Conservation (phyloP, 1,140 invertebrate species). For the Cotesia chilonis region DNA sequence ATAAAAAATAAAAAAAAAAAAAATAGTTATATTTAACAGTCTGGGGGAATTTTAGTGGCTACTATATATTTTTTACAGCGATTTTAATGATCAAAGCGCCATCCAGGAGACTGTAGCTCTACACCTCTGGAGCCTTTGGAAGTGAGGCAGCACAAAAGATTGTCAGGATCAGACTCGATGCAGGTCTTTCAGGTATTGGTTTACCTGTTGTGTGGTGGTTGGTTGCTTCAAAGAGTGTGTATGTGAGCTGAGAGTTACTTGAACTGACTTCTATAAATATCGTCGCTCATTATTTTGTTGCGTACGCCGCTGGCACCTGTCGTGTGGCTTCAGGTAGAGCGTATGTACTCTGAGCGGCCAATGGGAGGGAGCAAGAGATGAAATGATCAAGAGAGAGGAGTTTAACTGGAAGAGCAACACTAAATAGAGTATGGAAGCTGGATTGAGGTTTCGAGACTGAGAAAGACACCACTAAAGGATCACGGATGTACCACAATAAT, state of each 20-base stretch:
- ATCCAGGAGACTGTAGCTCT: too few relatives aligned
- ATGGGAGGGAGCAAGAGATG: conserved; percentile 2
- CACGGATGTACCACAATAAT: conserved; percentile 4
- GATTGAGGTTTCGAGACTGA: not conserved
- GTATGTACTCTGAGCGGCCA: not conserved
- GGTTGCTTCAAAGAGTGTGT: not conserved
- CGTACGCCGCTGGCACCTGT: conserved; percentile 62
- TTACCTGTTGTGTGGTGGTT: not conserved
- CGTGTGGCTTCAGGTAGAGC: conserved; percentile 56
- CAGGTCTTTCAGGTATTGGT: not conserved
- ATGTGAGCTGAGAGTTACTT: conserved; percentile 16
- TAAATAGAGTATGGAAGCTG: not conserved
- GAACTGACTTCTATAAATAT: conserved; percentile 55
- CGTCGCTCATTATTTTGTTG: conserved; percentile 54
- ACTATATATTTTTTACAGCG: not conserved
- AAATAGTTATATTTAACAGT: conserved; percentile 7
- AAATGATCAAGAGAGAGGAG: not conserved
- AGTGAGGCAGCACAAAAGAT: not conserved
- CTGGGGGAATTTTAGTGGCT: conserved; percentile 1
- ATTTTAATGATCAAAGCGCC: too few relatives aligned
- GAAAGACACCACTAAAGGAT: conserved; percentile 1
- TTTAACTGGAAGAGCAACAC: not conserved
- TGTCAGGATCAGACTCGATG: not conserved
- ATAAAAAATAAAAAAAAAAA: conserved; percentile 16
- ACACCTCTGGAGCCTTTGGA: too few relatives aligned